These are phyloP conservation scores for Drosophila sturtevanti DNA, from an alignment of 1,140 invertebrate genomes.

Conservation along the genomic window DNA sequence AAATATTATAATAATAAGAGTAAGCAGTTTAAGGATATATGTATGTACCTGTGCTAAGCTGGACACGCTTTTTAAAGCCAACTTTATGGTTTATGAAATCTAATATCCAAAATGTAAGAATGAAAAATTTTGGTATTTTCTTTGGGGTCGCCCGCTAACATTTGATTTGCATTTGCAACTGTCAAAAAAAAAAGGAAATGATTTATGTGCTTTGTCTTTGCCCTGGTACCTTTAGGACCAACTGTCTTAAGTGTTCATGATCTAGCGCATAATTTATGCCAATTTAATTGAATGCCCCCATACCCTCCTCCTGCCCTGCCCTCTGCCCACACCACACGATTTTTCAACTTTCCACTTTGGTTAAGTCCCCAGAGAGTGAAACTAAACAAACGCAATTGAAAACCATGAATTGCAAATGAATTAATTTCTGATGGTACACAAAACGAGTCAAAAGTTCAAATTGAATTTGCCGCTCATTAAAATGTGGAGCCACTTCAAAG, in stretches of 20 bases:
- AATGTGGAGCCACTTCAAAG: constrained; percentile 52
- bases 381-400: constrained; percentile 71
- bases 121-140: constrained; percentile 9
- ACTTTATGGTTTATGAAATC: constrained; percentile 45
- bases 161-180: constrained; percentile 69
- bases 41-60: constrained; percentile 14
- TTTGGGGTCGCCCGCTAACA: constrained; percentile 42
- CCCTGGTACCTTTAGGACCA: not conserved
- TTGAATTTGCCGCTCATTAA: constrained; percentile 78
- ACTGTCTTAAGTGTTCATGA: constrained; percentile 33
- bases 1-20: constrained; percentile 9
- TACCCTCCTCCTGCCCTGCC: not conserved
- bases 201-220: constrained; percentile 47
- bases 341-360: not conserved
- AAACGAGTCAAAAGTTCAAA: constrained; percentile 63
- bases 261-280: constrained; percentile 66
- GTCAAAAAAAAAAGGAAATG: constrained; percentile 56
- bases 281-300: constrained; percentile 69
- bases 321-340: no score
- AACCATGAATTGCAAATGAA: constrained; percentile 79
- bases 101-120: not conserved
- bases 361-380: constrained; percentile 16
- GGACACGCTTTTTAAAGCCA: constrained; percentile 35
- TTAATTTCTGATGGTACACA: constrained; percentile 47
- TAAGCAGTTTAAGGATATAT: no score